phyloP scores from a whole-genome alignment of 1,140 invertebrate species.

The Cotesia glomerata region DNA sequence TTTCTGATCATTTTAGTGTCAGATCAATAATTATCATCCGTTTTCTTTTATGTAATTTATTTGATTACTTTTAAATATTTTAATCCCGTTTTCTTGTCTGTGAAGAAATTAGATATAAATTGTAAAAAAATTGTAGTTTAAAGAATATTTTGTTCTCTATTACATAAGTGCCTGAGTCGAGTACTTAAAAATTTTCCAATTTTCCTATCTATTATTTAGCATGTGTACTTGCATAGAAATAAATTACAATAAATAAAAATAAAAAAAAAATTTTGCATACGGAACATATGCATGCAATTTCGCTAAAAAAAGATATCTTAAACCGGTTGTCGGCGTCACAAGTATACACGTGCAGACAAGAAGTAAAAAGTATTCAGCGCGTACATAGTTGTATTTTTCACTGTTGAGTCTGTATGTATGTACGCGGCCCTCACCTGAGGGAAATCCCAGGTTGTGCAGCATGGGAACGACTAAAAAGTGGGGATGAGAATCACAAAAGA shows the following conservation, averaged over 20 bases:
- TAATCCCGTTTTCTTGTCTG: too few species aligned
- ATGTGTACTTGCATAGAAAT: too few species aligned
- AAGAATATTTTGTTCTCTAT: too few species aligned
- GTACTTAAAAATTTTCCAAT: too few species aligned
- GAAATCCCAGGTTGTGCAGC: conserved; percentile 4
- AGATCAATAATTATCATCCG: too few species aligned
- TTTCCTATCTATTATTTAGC: too few species aligned
- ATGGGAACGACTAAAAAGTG: background rate
- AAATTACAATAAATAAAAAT: background rate
- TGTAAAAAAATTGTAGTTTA: too few species aligned
- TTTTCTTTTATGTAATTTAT: too few species aligned
- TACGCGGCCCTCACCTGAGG: conserved; percentile 4
- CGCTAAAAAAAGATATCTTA: background rate
- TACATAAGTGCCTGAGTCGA: too few species aligned
- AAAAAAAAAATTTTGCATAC: background rate
- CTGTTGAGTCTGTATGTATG: background rate
- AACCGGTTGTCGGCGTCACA: conserved; percentile 1
- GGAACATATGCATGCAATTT: background rate
- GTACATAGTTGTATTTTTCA: background rate
- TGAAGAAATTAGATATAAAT: too few species aligned
- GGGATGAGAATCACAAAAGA: conserved; percentile 5
- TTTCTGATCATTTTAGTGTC: too few species aligned
- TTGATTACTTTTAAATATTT: too few species aligned
- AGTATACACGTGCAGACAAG: background rate
- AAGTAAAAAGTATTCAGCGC: background rate